Evolutionary conservation across 2,888 invertebrate genomes (phyloP), one percentile per base, ranked within the genome.

Genomic region (Amblyteles armatorius): DNA sequence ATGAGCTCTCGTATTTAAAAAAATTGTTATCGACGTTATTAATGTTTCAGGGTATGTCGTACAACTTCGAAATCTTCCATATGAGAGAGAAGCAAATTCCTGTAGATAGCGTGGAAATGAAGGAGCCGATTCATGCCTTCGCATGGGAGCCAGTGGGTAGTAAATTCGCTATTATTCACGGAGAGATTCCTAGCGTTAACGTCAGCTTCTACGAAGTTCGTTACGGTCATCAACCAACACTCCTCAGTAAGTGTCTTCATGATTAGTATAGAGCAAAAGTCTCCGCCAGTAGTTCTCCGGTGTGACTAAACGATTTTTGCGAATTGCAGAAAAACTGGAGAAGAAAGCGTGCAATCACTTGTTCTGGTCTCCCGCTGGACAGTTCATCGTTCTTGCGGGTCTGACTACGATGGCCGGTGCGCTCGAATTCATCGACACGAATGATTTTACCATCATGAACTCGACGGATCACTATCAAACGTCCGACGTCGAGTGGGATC

Each of bases 401-500:
- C 95, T 99, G 65, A 95, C 97, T 6, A 95, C 96, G 68, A 97
- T 97, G 88, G 97, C 98, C 93, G 99, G 99, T 67, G 97, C 97
- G 7, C 94, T 99, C 89, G 99, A 99, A 94, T 99, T 99, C 93
- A 96, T 99, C 68, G 99, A 99, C 92, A 98, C 99, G 0, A 97
- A 97, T 90, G 99, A 99, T 93, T 99, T 99, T 94, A 97, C 98
- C 6, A 96, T 98, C n/a, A 99, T 99, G 97, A 97, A 97, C 91
- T 96, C 97, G 13, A 97, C 97, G 0, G 99, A 99, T 94, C 99
- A 99, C 94, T 99, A 98, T 94, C 97, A 97, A 92, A 96, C 97
- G 93, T 98, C 99, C 0, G 98, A 99, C 93, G 98, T 99, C 1
- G 99, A 99, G 94, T 99, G 99, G 99, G 99, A 99, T 94, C 99